phyloP scores from a whole-genome alignment of 35 echinoderm and acorn worm genomes.

The Patiria miniata region DNA sequence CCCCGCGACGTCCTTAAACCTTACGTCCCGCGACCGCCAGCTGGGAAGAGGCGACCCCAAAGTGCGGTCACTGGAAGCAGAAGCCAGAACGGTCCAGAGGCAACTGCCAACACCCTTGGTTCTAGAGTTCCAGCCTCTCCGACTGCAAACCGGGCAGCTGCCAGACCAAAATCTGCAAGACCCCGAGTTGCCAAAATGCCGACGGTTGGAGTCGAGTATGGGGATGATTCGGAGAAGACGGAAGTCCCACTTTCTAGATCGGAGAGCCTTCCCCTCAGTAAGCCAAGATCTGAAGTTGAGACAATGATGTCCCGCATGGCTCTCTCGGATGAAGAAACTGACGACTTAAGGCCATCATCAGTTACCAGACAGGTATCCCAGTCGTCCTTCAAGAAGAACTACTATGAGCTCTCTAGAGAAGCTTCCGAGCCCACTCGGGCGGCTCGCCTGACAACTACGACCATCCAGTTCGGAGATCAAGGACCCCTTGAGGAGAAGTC shows the following conservation, averaged over 20 bases:
- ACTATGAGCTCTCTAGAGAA: conserved; percentile 48
- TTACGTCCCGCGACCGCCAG: conserved; percentile 35
- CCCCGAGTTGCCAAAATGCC: neutral
- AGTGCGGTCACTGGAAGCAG: conserved; percentile 29
- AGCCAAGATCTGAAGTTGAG: conserved; percentile 40
- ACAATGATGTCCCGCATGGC: conserved; percentile 66
- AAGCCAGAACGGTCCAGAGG: neutral
- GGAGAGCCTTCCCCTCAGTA: neutral
- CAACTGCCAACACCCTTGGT: neutral
- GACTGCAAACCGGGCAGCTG: neutral
- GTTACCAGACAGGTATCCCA: conserved; percentile 11
- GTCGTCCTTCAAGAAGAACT: conserved; percentile 40
- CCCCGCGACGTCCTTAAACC: conserved; percentile 26
- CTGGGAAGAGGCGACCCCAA: conserved; percentile 10
- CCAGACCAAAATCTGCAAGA: conserved; percentile 27
- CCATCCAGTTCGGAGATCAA: conserved; percentile 50
- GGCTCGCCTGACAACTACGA: conserved; percentile 52
- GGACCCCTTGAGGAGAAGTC: conserved; percentile 56
- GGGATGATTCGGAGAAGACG: neutral
- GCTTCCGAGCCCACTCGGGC: neutral
- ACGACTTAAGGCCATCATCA: neutral
- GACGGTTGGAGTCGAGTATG: conserved; percentile 14
- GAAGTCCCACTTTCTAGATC: neutral
- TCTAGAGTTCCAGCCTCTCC: neutral
- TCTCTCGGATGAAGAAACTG: conserved; percentile 42